Evolutionary conservation across 64 coral and sea anemone species (phyloP).

Genomic region (Orbicella faveolata): DNA sequence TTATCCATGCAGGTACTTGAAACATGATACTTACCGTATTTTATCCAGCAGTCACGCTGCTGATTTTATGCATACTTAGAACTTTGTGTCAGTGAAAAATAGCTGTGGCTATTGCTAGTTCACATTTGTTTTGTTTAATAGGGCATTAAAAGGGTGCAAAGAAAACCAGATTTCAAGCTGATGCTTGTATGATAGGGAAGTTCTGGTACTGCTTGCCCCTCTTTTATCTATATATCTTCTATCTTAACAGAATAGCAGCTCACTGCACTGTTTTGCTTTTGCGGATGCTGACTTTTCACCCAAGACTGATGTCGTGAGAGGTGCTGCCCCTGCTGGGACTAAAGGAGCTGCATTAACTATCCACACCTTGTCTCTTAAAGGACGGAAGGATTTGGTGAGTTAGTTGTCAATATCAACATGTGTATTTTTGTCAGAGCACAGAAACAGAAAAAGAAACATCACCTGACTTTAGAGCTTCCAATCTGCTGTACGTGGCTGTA

Average conservation of each 20-base stretch:
- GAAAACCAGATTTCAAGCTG: no score
- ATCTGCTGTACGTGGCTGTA: not conserved
- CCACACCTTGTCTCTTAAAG: conserved; percentile 54
- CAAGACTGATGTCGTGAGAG: conserved; percentile 25
- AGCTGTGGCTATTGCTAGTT: no score
- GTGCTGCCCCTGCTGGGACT: conserved; percentile 12
- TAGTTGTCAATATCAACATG: not conserved
- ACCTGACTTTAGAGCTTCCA: no score
- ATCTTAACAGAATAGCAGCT: conserved; percentile 14
- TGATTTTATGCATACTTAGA: no score
- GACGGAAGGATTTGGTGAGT: conserved; percentile 41
- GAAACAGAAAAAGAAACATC: not conserved
- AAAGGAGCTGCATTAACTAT: conserved; percentile 64
- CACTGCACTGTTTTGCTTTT: conserved; percentile 39
- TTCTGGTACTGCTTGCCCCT: not conserved
- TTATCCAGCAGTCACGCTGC: no score
- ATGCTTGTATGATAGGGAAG: no score
- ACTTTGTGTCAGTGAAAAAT: no score
- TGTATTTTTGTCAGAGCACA: not conserved
- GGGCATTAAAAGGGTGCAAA: no score
- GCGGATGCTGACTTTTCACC: conserved; percentile 25
- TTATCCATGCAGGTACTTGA: no score
- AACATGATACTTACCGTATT: no score
- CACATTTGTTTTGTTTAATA: no score
- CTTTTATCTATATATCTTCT: not conserved